phyloP scores from a whole-genome alignment of 2,113 vertebrate genomes.

The Myocastor coypus region DNA sequence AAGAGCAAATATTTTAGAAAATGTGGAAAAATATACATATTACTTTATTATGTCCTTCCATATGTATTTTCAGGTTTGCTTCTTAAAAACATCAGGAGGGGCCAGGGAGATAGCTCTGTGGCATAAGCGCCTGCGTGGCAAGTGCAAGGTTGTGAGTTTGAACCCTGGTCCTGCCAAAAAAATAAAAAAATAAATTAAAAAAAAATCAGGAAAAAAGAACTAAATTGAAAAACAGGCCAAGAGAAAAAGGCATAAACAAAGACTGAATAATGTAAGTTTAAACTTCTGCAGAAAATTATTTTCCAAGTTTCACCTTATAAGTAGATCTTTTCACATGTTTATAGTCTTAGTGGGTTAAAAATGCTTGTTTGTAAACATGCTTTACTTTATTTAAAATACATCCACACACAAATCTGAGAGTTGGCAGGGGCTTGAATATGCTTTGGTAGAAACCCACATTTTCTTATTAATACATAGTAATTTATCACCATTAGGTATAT shows the following conservation, averaged over 20 bases:
- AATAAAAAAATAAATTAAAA: too few species aligned
- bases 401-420: conserved; percentile 47
- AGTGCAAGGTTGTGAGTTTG: too few species aligned
- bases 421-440: conserved; percentile 64
- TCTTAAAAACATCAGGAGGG: conserved; percentile 84
- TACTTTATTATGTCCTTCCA: conserved; percentile 74
- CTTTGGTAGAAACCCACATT: conserved; percentile 63
- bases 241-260: conserved; percentile 80
- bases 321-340: conserved; percentile 50
- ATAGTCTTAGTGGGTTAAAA: conserved; percentile 59
- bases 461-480: conserved; percentile 72
- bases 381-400: conserved; percentile 67
- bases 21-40: conserved; percentile 69
- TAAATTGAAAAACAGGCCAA: conserved; percentile 84
- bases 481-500: conserved; percentile 74
- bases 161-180: too few species aligned
- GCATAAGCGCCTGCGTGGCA: too few species aligned
- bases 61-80: conserved; percentile 80
- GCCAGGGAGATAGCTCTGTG: too few species aligned
- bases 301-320: conserved; percentile 64
- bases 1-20: conserved; percentile 59
- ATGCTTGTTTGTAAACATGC: conserved; percentile 73
- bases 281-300: conserved; percentile 81
- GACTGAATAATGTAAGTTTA: conserved; percentile 83
- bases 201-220: too few species aligned